A percentile compares a stretch with the other conserved stretches of the same genome.
Evolutionary conservation across 2,797 vertebrate species (phyloP).

Genomic region (Cercopithecus mitis): DNA sequence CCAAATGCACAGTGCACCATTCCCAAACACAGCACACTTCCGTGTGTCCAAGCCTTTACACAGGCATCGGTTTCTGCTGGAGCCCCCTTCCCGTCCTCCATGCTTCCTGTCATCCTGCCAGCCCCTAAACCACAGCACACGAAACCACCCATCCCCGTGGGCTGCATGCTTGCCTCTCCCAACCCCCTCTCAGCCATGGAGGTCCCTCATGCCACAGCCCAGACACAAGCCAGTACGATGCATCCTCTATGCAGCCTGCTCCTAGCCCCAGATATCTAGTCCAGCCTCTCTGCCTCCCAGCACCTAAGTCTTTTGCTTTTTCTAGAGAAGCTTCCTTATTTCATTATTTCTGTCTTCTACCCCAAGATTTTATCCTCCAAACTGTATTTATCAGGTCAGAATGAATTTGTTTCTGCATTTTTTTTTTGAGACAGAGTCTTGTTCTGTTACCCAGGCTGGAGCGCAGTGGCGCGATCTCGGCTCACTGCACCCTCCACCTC

Average conservation of each 20-base stretch:
- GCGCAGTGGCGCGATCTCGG: too few species aligned
- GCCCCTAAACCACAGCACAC: neutral
- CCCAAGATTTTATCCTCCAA: slow-evolving; percentile 40
- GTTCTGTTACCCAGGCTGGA: too few species aligned
- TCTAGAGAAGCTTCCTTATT: neutral
- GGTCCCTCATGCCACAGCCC: neutral
- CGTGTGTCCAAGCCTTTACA: neutral
- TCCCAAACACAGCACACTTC: neutral
- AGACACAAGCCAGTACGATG: neutral
- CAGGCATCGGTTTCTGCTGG: neutral
- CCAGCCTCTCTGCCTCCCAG: neutral
- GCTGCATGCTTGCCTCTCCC: neutral
- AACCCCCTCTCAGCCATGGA: neutral
- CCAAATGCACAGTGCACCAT: neutral
- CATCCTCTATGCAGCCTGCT: neutral
- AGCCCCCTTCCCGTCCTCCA: neutral
- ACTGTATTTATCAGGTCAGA: neutral
- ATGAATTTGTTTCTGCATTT: neutral
- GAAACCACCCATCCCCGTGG: neutral
- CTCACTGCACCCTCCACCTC: too few species aligned
- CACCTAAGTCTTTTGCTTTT: neutral
- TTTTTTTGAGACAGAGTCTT: neutral
- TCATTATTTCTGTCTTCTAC: neutral
- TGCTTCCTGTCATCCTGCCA: neutral
- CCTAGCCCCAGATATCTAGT: neutral